Evolutionary conservation across 2,113 vertebrate species (phyloP), one percentile per base, ranked within the genome.

Genomic region (Bombycilla garrulus): DNA sequence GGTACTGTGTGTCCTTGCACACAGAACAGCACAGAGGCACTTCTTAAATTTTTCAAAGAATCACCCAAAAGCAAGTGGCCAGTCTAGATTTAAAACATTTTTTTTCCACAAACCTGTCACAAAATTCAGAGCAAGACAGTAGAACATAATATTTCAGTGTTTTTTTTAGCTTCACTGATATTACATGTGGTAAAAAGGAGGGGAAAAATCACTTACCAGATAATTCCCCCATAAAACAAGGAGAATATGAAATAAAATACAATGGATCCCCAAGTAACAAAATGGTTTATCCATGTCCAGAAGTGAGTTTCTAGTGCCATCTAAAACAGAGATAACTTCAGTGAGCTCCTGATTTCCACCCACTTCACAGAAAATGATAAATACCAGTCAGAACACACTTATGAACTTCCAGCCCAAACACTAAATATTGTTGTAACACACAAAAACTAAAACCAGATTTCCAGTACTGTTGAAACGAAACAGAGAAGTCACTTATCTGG

Each of bases 271-370:
- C 99, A 99, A 6, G 99, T 99, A 97, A 99, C 99, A 97, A 99
- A 99, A 97, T 99, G 99, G 96, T 99, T 99, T 97, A 99, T 99
- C 99, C 99, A 99, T 9, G 99, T 99, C 99, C 99, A 99, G 98
- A 99, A 99, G 92, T 99, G 99, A 81, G 99, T 99, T 97, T 99
- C 99, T 94, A 99, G 97, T 70, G 99, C 99, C 97, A 99, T 98
- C 99, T 99, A 95, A 62, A 97, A 97, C 38, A 92, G 84, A 93
- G 62, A 94, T 3, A 93, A 92, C 11, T 25, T 48, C 35, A 31
- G 28, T 89, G 67, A 91, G 57, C 12, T 72, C 77, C 48, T 36
- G 38, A 77, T 73, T 47, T 23, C 50, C 25, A 24, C 14, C 10
- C 62, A 8, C 23, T 53, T 70, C 40, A 93, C 44, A 88, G 28